Evolutionary conservation across 2,797 vertebrate species (phyloP), one percentile per base, ranked within the genome.

Genomic region (Lophura swinhoii): DNA sequence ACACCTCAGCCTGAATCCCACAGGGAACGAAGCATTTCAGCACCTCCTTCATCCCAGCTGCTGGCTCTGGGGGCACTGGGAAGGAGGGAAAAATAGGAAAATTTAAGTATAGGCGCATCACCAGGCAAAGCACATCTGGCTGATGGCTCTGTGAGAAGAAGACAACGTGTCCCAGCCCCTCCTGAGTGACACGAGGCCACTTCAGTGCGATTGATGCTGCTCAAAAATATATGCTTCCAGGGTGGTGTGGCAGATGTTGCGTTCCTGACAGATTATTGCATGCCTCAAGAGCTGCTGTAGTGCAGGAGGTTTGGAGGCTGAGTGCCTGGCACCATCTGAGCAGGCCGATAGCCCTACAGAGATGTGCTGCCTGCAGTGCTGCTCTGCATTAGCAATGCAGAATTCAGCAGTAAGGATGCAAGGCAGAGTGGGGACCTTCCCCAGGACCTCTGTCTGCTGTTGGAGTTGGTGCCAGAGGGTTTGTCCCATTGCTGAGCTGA

Each of bases 101-200:
- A 8, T 71, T 84, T 33, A 28, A 93, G 33, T 48, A 24, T 6
- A 22, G 39, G 48, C 3, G 0, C 84, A 56, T 69, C 26, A 0
- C 29, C 44, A 63, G 46, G 4, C 58, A 26, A 62, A 55, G 35
- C 76, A 37, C 70, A 58, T 80, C 79, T 91, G 91, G 72, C 85
- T 89, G 75, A 31, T 33, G 69, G 49, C 60, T 77, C 78, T 44
- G 39, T 0, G 2, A 24, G 29, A 18, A 64, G 84, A 77, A 64
- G 84, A 77, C 67, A 84, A 9, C 12, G 6, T 0, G 4, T 10
- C 46, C 14, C 79, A 59, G 28, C 49, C 67, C 59, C 53, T 49
- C 77, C 91, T 79, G 86, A 74, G 88, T 87, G 90, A 91, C 70
- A 73, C 78, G 1, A 73, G 74, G 86, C 60, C 77, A 55, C 60